Evolutionary conservation across 2,797 vertebrate species (phyloP), one percentile per base, ranked within the genome.

Genomic region (Iguana delicatissima): DNA sequence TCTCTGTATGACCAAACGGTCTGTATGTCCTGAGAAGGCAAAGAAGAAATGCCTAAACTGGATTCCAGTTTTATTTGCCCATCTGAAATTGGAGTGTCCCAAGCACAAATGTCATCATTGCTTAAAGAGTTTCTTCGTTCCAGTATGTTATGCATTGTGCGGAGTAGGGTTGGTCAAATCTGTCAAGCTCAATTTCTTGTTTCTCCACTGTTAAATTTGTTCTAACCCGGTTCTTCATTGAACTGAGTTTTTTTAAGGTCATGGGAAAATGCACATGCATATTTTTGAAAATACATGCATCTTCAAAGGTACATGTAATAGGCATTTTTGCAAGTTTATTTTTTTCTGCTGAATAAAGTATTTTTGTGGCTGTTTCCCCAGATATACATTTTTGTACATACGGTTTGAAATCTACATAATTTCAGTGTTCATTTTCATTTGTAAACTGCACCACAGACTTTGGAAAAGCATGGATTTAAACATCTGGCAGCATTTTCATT

Each of bases 1-100:
- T 90, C 55, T 90, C 50, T 0, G 2, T 18, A 22, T 85, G 84
- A 76, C 85, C 6, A 0, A 3, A 80, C 0, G 0, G 4, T 0
- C 16, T 24, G 0, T 69, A 59, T 0, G 22, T 0, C 32, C 57
- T 82, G 87, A 85, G 89, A 18, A 18, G 38, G 52, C 5, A 59
- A 0, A 26, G 0, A 14, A 82, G 59, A 55, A 84, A 13, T 10
- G 72, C 52, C 32, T 2, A 86, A 24, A 50, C 18, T 82, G 29
- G 59, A 32, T 50, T 18, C 2, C 42, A 76, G 77, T 2, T 55
- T 82, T 8, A n/a, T 90, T 77, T 87, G 57, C 7, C 67, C n/a
- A 64, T 64, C 29, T 87, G 59, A 38, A 80, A 80, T 69, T 55
- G 62, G 50, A 80, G 29, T 8, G 74, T 69, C 4, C 64, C 20